These are phyloP conservation scores for Taxidea taxus DNA, from an alignment of 2,113 vertebrate genomes.

Conservation along the genomic window DNA sequence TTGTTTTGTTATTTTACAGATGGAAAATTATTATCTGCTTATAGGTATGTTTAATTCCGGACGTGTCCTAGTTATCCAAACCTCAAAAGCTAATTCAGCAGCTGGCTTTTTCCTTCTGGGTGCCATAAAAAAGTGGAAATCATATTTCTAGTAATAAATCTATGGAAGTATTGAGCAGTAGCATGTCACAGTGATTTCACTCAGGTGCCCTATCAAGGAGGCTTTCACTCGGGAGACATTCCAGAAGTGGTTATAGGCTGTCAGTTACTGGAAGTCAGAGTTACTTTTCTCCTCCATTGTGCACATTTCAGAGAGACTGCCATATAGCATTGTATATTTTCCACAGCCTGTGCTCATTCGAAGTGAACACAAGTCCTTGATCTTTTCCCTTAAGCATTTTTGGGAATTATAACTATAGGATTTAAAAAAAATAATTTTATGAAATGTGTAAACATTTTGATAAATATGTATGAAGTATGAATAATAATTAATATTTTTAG, in stretches of 20 bases:
- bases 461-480: not conserved
- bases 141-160: not conserved
- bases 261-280: not conserved
- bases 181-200: accelerated
- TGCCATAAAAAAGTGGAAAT: not conserved
- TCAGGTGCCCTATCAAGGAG: not conserved
- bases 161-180: not conserved
- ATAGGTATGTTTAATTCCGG: conserved; percentile 35
- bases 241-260: not conserved
- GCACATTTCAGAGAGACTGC: not conserved
- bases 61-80: conserved; percentile 25
- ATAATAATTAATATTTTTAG: conserved; percentile 2
- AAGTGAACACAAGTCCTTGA: not conserved
- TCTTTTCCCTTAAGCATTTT: conserved; percentile 8
- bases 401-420: not conserved
- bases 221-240: not conserved
- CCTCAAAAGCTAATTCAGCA: conserved; percentile 38
- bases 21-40: conserved; percentile 51
- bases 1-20: conserved; percentile 27
- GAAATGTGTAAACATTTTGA: not conserved
- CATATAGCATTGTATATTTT: not conserved
- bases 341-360: not conserved
- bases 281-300: not conserved
- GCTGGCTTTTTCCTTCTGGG: not conserved
- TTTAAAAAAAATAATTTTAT: conserved; percentile 21